Evolutionary conservation across 2,888 invertebrate species (phyloP).

Genomic region (Drosophila mulleri): DNA sequence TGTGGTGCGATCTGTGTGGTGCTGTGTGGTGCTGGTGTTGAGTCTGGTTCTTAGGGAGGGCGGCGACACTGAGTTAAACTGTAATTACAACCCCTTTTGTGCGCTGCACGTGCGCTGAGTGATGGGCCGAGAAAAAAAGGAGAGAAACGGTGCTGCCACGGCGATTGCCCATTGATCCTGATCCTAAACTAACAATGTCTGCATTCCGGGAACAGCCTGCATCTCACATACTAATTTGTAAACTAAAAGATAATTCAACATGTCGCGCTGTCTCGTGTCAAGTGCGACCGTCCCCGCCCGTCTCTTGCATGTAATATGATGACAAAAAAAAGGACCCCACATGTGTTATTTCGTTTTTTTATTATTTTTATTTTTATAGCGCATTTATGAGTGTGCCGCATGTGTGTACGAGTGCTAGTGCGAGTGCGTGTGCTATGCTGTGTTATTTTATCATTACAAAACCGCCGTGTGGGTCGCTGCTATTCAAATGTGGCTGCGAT

Average conservation of each 20-base stretch:
- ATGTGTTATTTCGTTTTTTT: conserved; percentile 43
- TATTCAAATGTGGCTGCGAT: conserved; percentile 50
- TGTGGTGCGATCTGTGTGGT: conserved; percentile 24
- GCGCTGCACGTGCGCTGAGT: conserved; percentile 69
- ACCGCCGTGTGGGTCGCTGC: conserved; percentile 61
- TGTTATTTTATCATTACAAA: conserved; percentile 72
- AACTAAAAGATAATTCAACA: conserved; percentile 64
- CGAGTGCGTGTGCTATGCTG: conserved; percentile 30
- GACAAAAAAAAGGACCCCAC: conserved; percentile 70
- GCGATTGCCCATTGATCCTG: conserved; percentile 44
- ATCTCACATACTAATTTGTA: conserved; percentile 74
- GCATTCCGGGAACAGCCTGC: conserved; percentile 58
- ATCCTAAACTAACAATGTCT: conserved; percentile 69
- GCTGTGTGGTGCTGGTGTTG: conserved; percentile 17
- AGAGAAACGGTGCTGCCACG: not conserved
- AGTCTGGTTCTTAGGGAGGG: conserved; percentile 57
- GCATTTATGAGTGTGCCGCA: conserved; percentile 22
- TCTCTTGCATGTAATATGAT: conserved; percentile 62
- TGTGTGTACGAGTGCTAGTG: conserved; percentile 17
- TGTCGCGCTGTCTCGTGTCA: conserved; percentile 74
- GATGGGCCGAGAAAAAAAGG: conserved; percentile 46
- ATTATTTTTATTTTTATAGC: conserved; percentile 31
- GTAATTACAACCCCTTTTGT: conserved; percentile 75
- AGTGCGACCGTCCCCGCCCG: conserved; percentile 34
- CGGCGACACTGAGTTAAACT: conserved; percentile 64